These are phyloP conservation scores for Cyrtorhinus lividipennis DNA, from an alignment of 1,140 invertebrate species.

Conservation along the genomic window DNA sequence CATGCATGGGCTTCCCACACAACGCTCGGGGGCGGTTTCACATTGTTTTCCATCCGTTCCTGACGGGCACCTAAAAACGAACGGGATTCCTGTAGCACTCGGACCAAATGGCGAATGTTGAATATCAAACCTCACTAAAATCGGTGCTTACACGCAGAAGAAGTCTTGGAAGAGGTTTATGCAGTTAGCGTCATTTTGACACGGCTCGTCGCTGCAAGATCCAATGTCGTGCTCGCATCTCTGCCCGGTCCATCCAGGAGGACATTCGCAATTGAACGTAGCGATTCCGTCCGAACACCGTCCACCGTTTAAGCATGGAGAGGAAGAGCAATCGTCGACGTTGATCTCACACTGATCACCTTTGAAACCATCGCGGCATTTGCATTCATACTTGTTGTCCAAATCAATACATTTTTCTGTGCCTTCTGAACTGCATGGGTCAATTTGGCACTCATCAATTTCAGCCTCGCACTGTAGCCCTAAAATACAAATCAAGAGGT, in stretches of 20 bases:
- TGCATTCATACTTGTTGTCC: constrained; percentile 78
- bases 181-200: constrained; percentile 84
- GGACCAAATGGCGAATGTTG: too few relatives aligned
- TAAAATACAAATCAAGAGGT: constrained; percentile 2
- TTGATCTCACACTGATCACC: constrained; percentile 69
- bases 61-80: constrained; percentile 76
- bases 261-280: constrained; percentile 68
- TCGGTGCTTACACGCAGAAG: constrained; percentile 82
- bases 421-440: constrained; percentile 77
- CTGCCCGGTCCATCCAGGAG: constrained; percentile 74
- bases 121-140: background rate
- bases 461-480: constrained; percentile 80
- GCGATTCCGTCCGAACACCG: constrained; percentile 77
- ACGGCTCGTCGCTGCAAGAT: constrained; percentile 68
- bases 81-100: too few relatives aligned
- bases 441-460: constrained; percentile 79
- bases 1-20: constrained; percentile 92
- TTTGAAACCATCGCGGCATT: constrained; percentile 78
- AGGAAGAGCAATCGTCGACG: constrained; percentile 76
- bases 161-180: constrained; percentile 88
- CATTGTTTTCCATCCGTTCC: constrained; percentile 90
- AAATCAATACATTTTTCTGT: constrained; percentile 76
- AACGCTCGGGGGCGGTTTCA: constrained; percentile 86
- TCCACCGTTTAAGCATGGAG: constrained; percentile 77
- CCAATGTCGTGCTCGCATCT: constrained; percentile 78